Evolutionary conservation across 37 sponge, comb jelly and placozoan species (phyloP).

Genomic region (Trichoplax adhaerens): DNA sequence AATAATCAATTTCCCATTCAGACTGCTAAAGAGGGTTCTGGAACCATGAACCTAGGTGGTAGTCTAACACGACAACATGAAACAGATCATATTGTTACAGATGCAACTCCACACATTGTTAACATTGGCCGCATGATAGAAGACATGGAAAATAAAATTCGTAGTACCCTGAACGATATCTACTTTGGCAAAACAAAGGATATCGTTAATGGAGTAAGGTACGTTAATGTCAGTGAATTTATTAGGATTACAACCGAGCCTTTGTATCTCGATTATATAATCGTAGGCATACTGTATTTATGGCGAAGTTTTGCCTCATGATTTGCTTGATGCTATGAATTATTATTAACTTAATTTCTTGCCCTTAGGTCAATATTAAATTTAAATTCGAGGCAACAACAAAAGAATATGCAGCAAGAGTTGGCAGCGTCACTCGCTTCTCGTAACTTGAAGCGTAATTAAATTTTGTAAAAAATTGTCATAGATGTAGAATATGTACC

Average conservation of each 20-base stretch:
- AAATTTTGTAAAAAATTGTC: too few species aligned
- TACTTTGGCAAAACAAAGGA: constrained; percentile 89
- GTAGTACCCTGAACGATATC: constrained; percentile 71
- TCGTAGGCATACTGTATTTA: too few species aligned
- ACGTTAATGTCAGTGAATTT: constrained; percentile 5
- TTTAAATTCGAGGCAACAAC: too few species aligned
- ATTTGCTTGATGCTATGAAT: too few species aligned
- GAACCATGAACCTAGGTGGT: constrained; percentile 93
- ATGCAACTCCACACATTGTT: constrained; percentile 74
- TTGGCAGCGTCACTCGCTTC: too few species aligned
- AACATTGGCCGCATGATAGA: constrained; percentile 92
- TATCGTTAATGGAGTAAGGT: constrained; percentile 85
- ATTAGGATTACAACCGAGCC: background rate
- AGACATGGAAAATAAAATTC: constrained; percentile 89
- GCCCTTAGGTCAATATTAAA: too few species aligned
- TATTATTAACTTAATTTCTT: too few species aligned
- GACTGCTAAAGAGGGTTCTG: constrained; percentile 70
- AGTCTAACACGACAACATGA: constrained; percentile 69
- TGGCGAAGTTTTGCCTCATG: too few species aligned
- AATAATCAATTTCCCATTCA: background rate
- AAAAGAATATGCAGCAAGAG: too few species aligned
- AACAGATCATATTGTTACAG: constrained; percentile 50
- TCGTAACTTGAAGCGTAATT: too few species aligned
- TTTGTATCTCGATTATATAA: too few species aligned
- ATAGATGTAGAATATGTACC: too few species aligned